Conservation (phyloP, 2,797 vertebrate genomes). For the Hippoglossus hippoglossus region DNA sequence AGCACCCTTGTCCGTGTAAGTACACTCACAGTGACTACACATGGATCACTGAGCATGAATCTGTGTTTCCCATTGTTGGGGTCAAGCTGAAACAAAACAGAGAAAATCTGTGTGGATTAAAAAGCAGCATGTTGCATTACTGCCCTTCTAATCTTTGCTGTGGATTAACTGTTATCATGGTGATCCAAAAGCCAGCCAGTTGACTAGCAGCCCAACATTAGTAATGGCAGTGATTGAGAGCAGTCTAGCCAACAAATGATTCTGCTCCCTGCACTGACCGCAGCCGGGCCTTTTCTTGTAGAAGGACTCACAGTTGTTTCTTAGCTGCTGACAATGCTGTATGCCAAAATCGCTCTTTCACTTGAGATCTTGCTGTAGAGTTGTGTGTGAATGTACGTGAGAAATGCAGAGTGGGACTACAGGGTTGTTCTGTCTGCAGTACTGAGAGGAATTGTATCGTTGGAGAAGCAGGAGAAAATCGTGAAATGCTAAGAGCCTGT, state of each 20-base stretch:
- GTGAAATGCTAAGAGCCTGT: constrained; percentile 18
- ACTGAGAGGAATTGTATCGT: constrained; percentile 17
- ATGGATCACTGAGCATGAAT: constrained; percentile 54
- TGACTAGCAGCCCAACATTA: constrained; percentile 58
- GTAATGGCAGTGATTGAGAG: constrained; percentile 47
- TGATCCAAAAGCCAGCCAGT: constrained; percentile 60
- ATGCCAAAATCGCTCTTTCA: constrained; percentile 29
- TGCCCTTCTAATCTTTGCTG: constrained; percentile 68
- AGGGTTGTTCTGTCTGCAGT: constrained; percentile 25
- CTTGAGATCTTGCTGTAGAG: constrained; percentile 22
- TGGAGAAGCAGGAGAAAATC: too few species aligned
- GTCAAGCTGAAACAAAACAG: constrained; percentile 66
- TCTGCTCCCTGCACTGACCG: constrained; percentile 27
- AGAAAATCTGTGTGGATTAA: constrained; percentile 75
- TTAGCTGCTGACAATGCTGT: constrained; percentile 23
- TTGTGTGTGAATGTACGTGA: constrained; percentile 33
- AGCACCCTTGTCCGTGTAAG: constrained; percentile 95
- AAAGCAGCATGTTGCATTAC: constrained; percentile 76
- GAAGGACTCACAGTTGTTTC: constrained; percentile 22
- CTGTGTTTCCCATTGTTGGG: constrained; percentile 63
- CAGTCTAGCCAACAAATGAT: constrained; percentile 53
- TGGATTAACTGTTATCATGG: constrained; percentile 73
- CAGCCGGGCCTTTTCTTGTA: constrained; percentile 30
- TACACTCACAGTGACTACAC: constrained; percentile 50
- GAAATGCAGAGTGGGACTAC: constrained; percentile 24